phyloP scores from a whole-genome alignment of 1,140 invertebrate genomes.

The Agrypnia vestita region DNA sequence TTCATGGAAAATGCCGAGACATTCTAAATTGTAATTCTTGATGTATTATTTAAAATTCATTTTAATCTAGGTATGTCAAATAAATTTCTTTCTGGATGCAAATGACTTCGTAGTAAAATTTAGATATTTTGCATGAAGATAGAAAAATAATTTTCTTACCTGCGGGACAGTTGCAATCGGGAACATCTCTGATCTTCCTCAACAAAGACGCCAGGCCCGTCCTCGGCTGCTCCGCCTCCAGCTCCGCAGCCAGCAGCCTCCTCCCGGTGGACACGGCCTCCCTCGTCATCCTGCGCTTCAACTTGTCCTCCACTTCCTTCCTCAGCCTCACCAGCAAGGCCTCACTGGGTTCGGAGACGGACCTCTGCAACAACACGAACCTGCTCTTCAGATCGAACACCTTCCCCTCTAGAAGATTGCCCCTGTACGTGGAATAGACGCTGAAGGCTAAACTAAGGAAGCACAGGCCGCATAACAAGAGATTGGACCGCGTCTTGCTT shows the following conservation, averaged over 20 bases:
- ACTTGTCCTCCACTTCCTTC: conserved; percentile 52
- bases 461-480: conserved; percentile 56
- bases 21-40: no score
- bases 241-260: conserved; percentile 52
- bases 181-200: conserved; percentile 55
- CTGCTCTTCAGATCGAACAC: conserved; percentile 50
- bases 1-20: no score
- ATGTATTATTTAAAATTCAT: no score
- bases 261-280: conserved; percentile 56
- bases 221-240: conserved; percentile 43
- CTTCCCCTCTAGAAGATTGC: conserved; percentile 53
- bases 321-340: conserved; percentile 51
- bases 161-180: conserved; percentile 59
- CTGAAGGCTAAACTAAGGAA: conserved; percentile 55
- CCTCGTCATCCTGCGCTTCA: conserved; percentile 57
- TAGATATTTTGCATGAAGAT: no score
- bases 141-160: conserved; percentile 40
- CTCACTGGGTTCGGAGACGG: conserved; percentile 54
- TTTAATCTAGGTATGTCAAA: no score
- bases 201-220: conserved; percentile 44
- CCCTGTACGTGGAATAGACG: conserved; percentile 54
- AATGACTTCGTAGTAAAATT: no score
- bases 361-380: conserved; percentile 51
- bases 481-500: conserved; percentile 41
- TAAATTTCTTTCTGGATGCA: no score